Evolutionary conservation across 92 coral and sea anemone species (phyloP), one percentile per base, ranked within the genome.

Genomic region (Anthopleura xanthogrammica): DNA sequence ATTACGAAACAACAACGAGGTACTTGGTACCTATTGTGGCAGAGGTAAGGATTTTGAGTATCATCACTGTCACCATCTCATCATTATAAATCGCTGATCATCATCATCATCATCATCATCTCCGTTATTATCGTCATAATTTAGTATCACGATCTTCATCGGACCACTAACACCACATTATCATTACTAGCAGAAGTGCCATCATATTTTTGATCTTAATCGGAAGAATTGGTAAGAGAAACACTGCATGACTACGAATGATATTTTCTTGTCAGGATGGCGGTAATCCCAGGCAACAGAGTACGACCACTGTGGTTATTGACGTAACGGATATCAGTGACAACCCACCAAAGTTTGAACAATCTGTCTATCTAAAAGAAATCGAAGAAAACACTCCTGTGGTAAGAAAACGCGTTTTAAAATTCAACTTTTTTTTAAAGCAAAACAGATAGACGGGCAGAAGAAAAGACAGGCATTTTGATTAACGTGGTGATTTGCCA

Each of bases 281-380:
- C 6, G 98, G 98, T 16, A 76, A 1, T 56, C 98, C 96, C 22
- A 80, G 86, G 46, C 88, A 75, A 16, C 52, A 84, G 52, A 87
- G 94, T 12, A 43, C 77, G 40, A 92, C 98, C 24, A 85, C 95
- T 9, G 95, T 95, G 41, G 90, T 94, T n/a, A 85, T 95, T 2
- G 90, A 90, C 68, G 98, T 95, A 16, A 78, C 88, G 9, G 98
- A 95, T 65, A 86, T 90, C 39, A 95, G 98, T 70, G 98, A 95
- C 75, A 92, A 86, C 78, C 96, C 98, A 16, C 98, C 98, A 3
- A 88, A 86, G 78, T 95, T 95, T 80, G 78, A 85, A 7, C 86
- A 93, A 77, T 87, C 96, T 6, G 86, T 93, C 12, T 95, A 95
- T 56, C 81, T 92, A 8, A 89, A 83, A 16, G 91, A 90, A 68